These are phyloP conservation scores for Vireo griseus DNA, from an alignment of 2,797 vertebrate genomes.

Conservation along the genomic window DNA sequence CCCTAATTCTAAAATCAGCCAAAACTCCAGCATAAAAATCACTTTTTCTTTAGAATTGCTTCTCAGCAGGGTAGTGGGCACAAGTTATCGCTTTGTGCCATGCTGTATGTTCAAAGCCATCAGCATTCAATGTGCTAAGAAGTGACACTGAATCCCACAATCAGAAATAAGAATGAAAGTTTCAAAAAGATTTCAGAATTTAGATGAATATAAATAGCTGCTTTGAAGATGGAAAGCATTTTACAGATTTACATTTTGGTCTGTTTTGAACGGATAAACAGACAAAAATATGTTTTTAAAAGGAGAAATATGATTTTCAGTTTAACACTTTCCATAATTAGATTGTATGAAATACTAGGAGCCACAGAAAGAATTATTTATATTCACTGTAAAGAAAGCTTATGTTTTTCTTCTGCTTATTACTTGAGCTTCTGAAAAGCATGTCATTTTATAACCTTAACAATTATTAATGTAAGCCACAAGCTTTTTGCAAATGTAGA, in stretches of 20 bases:
- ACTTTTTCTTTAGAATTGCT: background rate
- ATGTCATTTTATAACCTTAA: background rate
- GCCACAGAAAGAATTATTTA: conserved; percentile 34
- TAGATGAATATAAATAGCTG: conserved; percentile 11
- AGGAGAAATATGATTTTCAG: background rate
- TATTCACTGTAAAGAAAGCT: background rate
- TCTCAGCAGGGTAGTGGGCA: background rate
- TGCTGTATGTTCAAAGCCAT: conserved; percentile 2
- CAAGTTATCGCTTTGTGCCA: background rate
- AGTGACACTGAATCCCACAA: background rate
- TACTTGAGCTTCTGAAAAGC: background rate
- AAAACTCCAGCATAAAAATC: background rate
- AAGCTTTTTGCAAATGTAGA: background rate
- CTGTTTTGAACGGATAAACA: conserved; percentile 7
- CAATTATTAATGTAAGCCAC: background rate
- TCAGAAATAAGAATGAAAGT: background rate
- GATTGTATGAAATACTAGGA: background rate
- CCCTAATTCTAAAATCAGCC: background rate
- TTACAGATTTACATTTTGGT: conserved; percentile 37
- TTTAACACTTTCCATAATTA: background rate
- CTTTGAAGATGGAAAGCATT: conserved; percentile 45
- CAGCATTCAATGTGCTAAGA: background rate
- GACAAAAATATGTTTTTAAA: conserved; percentile 5
- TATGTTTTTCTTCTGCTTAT: background rate
- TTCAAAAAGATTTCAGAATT: conserved; percentile 44